Conservation (phyloP, 2,888 invertebrate species). For the Synanthedon formicaeformis region DNA sequence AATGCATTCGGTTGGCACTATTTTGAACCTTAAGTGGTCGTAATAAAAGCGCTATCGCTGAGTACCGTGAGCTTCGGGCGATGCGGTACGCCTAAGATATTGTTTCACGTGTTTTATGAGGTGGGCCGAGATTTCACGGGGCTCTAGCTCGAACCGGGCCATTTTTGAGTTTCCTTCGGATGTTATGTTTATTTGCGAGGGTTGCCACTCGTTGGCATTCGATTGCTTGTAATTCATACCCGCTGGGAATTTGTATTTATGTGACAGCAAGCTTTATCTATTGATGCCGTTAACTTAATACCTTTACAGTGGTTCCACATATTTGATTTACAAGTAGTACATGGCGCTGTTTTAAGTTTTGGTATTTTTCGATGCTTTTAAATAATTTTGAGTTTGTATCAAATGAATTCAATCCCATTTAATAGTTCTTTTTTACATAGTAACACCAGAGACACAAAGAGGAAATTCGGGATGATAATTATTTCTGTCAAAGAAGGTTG, state of each 20-base stretch:
- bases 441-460: no score
- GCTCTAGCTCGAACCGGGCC: conserved; percentile 38
- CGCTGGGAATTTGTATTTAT: conserved; percentile 33
- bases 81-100: conserved; percentile 41
- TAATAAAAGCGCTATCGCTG: conserved; percentile 5
- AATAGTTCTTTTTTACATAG: no score
- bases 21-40: conserved; percentile 13
- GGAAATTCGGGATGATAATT: no score
- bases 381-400: no score
- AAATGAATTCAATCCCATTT: no score
- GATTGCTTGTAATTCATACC: conserved; percentile 36
- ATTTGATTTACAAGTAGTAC: neutral
- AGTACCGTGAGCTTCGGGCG: conserved; percentile 5
- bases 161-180: conserved; percentile 46
- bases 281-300: conserved; percentile 5
- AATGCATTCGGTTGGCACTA: conserved; percentile 6
- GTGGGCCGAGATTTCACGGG: conserved; percentile 62
- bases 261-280: conserved; percentile 24
- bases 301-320: neutral
- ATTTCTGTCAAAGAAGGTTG: no score
- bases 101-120: conserved; percentile 69
- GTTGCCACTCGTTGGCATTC: conserved; percentile 24
- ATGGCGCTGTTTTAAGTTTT: no score
- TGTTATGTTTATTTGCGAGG: conserved; percentile 37
- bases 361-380: no score